phyloP scores from a whole-genome alignment of 2,113 vertebrate genomes.

The Myotis lucifugus region DNA sequence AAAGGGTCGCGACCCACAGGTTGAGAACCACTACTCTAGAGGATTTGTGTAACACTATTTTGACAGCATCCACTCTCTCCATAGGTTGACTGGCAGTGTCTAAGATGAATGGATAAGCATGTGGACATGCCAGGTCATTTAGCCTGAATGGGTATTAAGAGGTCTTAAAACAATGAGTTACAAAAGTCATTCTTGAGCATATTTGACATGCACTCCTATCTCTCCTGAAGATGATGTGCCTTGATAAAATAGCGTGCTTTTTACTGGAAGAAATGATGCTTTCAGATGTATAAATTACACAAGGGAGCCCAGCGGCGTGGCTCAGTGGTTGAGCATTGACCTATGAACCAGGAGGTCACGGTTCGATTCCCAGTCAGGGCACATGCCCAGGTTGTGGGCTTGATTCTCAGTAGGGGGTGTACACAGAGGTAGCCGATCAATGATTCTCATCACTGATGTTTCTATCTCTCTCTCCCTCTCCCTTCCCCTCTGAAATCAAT shows the following conservation, averaged over 20 bases:
- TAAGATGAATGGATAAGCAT: background rate
- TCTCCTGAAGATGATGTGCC: background rate
- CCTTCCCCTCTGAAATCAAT: too few species aligned
- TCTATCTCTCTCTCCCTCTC: too few species aligned
- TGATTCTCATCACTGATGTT: too few species aligned
- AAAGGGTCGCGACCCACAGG: too few species aligned
- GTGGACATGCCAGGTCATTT: slow-evolving; percentile 1
- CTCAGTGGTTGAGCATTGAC: too few species aligned
- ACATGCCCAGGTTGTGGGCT: too few species aligned
- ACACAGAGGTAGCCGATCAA: too few species aligned
- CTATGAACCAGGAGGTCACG: too few species aligned
- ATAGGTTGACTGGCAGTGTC: background rate
- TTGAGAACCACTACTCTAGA: background rate
- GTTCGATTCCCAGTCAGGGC: too few species aligned
- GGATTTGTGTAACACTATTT: slow-evolving; percentile 22
- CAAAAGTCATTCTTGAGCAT: slow-evolving; percentile 17
- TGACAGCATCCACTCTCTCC: slow-evolving; percentile 12
- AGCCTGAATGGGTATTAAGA: slow-evolving; percentile 20
- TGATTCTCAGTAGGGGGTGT: too few species aligned
- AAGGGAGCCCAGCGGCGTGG: background rate
- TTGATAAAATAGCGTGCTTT: background rate
- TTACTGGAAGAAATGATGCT: slow-evolving; percentile 1
- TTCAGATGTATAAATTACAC: background rate
- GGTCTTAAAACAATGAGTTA: slow-evolving; percentile 48
- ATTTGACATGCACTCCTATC: slow-evolving; percentile 1